Evolutionary conservation across 2,113 vertebrate species (phyloP).

Genomic region (Aptenodytes patagonicus): DNA sequence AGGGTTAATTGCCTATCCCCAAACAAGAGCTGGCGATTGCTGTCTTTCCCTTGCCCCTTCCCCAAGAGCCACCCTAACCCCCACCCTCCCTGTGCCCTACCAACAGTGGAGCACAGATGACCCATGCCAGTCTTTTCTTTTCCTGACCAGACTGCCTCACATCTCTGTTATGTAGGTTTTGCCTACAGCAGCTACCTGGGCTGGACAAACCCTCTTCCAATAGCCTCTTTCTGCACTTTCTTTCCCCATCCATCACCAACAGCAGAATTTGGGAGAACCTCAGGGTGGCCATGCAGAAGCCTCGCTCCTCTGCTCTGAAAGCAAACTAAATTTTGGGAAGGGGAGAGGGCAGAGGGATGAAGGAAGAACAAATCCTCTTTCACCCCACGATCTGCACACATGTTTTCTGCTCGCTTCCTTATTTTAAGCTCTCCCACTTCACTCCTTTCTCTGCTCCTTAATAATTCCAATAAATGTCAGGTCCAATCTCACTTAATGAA

Average conservation of each 20-base stretch:
- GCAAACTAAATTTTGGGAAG: neutral
- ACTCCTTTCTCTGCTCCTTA: neutral
- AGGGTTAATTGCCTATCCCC: neutral
- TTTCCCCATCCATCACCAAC: neutral
- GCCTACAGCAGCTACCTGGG: neutral
- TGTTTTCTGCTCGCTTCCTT: neutral
- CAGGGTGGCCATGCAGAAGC: fast-evolving
- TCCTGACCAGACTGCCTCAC: neutral
- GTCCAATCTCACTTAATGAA: conserved; percentile 14
- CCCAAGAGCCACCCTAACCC: neutral
- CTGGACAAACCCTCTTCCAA: neutral
- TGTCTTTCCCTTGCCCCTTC: neutral
- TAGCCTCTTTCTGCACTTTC: neutral
- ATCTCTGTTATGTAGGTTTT: neutral
- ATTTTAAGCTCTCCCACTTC: neutral
- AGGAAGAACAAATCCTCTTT: neutral
- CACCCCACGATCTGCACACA: neutral
- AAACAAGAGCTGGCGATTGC: neutral
- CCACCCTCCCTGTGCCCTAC: neutral
- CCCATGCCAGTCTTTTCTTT: neutral
- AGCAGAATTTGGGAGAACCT: neutral
- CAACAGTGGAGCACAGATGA: neutral
- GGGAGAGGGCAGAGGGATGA: neutral
- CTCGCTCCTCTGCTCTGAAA: neutral
- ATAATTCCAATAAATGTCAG: conserved; percentile 23